phyloP scores from a whole-genome alignment of 2,113 vertebrate genomes.

The Terrapene triunguis region DNA sequence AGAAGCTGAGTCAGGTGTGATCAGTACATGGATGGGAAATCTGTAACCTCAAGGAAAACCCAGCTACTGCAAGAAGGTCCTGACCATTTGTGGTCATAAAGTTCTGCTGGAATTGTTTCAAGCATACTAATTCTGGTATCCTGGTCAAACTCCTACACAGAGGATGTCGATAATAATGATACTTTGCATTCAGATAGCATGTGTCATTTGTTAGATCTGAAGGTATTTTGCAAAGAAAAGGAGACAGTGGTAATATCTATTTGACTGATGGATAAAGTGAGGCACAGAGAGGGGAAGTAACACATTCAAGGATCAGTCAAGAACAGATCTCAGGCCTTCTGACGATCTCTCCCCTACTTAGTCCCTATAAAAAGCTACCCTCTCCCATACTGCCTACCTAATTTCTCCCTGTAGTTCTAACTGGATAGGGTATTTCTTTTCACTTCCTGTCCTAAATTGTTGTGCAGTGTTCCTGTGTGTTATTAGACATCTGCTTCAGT shows the following conservation, averaged over 20 bases:
- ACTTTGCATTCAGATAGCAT: neutral
- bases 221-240: neutral
- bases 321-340: neutral
- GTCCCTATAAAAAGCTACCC: accelerated
- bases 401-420: neutral
- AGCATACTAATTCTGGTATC: neutral
- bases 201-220: neutral
- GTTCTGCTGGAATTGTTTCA: neutral
- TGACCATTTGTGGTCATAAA: neutral
- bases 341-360: neutral
- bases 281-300: neutral
- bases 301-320: neutral
- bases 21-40: neutral
- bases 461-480: neutral
- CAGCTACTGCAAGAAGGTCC: neutral
- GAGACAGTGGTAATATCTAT: neutral
- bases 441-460: neutral
- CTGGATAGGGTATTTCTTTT: neutral
- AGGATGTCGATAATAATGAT: neutral
- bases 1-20: neutral
- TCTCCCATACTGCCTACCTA: neutral
- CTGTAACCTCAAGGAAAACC: neutral
- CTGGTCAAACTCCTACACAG: neutral
- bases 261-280: neutral
- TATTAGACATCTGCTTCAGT: neutral